Evolutionary conservation across 2,888 invertebrate species (phyloP).

Genomic region (Orgyia antiqua): DNA sequence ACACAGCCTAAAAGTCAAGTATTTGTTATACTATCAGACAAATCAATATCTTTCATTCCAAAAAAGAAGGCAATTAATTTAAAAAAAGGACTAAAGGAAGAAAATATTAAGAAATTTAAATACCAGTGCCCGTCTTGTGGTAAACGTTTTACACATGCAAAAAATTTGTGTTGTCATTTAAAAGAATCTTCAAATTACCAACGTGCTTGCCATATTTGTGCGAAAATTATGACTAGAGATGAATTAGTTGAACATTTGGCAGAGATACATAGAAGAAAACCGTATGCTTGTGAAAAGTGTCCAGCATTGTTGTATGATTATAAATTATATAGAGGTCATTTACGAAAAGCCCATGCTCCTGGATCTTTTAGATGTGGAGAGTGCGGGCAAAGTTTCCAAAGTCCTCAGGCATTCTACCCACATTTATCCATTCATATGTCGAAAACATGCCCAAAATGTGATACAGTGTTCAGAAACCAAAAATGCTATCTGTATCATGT

Average conservation of each 20-base stretch:
- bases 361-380: conserved; percentile 52
- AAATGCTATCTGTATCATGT: conserved; percentile 56
- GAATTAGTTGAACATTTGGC: conserved; percentile 44
- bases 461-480: conserved; percentile 51
- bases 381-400: conserved; percentile 52
- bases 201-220: conserved; percentile 56
- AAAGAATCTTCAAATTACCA: conserved; percentile 49
- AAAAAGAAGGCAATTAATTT: too few relatives aligned
- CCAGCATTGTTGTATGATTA: conserved; percentile 39
- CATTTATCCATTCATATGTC: conserved; percentile 45
- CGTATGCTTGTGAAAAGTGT: conserved; percentile 52
- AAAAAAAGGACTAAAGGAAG: conserved; percentile 9
- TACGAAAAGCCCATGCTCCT: conserved; percentile 35
- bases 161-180: conserved; percentile 48
- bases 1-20: too few relatives aligned
- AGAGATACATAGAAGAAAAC: conserved; percentile 31
- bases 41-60: conserved; percentile 33
- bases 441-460: conserved; percentile 53
- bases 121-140: conserved; percentile 52
- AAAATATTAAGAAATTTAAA: conserved; percentile 4
- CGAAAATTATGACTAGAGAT: conserved; percentile 45
- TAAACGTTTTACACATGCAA: conserved; percentile 42
- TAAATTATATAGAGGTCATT: conserved; percentile 35
- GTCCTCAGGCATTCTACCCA: conserved; percentile 42
- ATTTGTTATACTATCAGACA: conserved; percentile 35